phyloP scores from a whole-genome alignment of 2,797 vertebrate genomes.

The Florisuga fusca region DNA sequence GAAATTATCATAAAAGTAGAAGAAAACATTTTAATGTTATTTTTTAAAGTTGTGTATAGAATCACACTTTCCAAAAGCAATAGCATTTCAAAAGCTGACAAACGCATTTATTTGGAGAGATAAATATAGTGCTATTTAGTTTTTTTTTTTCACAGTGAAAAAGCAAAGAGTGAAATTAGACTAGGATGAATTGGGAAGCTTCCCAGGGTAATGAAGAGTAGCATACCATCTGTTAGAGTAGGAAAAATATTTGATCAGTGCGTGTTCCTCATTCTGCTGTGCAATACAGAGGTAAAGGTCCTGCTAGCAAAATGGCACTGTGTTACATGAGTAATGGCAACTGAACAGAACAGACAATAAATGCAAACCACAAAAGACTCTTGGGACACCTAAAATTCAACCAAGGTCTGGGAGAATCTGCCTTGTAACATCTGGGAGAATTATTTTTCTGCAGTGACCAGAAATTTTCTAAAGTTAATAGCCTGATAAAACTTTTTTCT shows the following conservation, averaged over 20 bases:
- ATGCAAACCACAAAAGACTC: background rate
- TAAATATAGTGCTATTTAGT: background rate
- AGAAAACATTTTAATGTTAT: background rate
- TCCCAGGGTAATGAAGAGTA: conserved; percentile 21
- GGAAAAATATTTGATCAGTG: background rate
- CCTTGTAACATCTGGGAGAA: background rate
- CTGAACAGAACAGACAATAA: background rate
- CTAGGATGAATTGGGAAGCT: background rate
- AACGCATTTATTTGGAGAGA: background rate
- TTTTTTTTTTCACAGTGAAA: background rate
- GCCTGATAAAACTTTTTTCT: background rate
- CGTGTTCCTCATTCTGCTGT: background rate
- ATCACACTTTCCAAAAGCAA: background rate
- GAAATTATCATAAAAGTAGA: background rate
- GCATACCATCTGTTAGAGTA: background rate
- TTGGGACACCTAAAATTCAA: background rate
- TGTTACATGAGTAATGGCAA: background rate
- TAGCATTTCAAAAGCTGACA: background rate
- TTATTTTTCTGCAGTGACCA: background rate
- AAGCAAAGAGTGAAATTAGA: background rate
- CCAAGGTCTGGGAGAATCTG: background rate
- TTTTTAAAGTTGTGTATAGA: background rate
- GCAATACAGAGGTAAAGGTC: background rate
- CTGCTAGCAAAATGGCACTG: background rate
- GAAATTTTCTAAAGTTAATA: background rate